phyloP scores from a whole-genome alignment of 2,888 invertebrate species.

The Lochmaea crataegi region DNA sequence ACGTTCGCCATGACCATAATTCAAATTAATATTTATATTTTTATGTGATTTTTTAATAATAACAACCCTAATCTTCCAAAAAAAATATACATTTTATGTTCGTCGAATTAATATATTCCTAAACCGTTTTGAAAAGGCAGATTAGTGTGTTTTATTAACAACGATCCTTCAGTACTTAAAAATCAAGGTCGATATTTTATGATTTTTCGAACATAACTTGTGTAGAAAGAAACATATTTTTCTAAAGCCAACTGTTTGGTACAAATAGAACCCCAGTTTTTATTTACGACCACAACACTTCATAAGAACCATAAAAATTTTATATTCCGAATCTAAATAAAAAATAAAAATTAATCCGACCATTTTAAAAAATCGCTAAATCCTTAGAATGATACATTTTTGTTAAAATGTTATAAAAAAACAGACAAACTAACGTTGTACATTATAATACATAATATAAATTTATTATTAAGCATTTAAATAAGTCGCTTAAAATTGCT shows the following conservation, averaged over 20 bases:
- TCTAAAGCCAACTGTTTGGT: neutral
- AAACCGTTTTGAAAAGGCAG: neutral
- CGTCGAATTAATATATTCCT: conserved; percentile 29
- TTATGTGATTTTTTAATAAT: conserved; percentile 54
- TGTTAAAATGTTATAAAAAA: too few relatives aligned
- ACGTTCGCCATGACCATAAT: conserved; percentile 57
- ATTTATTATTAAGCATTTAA: too few relatives aligned
- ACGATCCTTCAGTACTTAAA: neutral
- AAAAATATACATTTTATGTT: conserved; percentile 23
- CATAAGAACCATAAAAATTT: neutral
- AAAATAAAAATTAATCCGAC: too few relatives aligned
- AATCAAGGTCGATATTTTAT: neutral
- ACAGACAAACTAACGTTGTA: too few relatives aligned
- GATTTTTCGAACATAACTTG: neutral
- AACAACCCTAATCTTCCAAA: conserved; percentile 37
- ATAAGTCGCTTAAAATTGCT: too few relatives aligned
- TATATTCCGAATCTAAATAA: too few relatives aligned
- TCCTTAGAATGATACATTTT: too few relatives aligned
- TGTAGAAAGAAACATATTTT: neutral
- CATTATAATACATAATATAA: too few relatives aligned
- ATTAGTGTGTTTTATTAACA: neutral
- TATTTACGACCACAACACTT: neutral
- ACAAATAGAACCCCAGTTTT: neutral
- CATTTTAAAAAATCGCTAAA: too few relatives aligned
- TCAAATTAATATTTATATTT: conserved; percentile 59